phyloP scores from a whole-genome alignment of 92 coral and sea anemone species.

The Galaxea fascicularis region DNA sequence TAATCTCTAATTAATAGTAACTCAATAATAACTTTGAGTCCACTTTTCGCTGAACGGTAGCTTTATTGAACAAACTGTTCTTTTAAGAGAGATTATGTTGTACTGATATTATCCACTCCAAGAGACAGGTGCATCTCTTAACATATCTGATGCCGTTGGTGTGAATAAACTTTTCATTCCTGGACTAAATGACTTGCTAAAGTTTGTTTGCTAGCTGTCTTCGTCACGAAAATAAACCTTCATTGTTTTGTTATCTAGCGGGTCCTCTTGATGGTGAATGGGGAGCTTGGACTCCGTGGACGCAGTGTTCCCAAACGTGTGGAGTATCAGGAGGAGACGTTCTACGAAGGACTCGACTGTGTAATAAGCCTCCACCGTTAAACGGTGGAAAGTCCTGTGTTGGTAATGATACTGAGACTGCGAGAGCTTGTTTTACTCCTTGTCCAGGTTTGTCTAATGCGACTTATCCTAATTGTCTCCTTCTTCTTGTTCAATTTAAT shows the following conservation, averaged over 20 bases:
- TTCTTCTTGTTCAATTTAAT: background rate
- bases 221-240: background rate
- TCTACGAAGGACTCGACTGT: conserved; percentile 77
- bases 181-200: background rate
- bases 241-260: conserved; percentile 46
- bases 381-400: conserved; percentile 86
- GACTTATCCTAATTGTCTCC: background rate
- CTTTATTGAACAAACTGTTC: too few species aligned
- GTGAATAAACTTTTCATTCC: too few species aligned
- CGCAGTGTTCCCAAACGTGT: conserved; percentile 84
- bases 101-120: too few species aligned
- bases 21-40: too few species aligned
- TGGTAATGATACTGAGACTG: conserved; percentile 82
- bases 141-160: too few species aligned
- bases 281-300: conserved; percentile 89
- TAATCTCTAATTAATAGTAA: too few species aligned
- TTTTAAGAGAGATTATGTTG: too few species aligned
- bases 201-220: background rate
- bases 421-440: conserved; percentile 76
- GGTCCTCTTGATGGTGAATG: conserved; percentile 91
- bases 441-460: conserved; percentile 77
- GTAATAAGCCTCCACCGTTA: conserved; percentile 89
- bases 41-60: too few species aligned
- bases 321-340: conserved; percentile 81
- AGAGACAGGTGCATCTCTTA: too few species aligned